A percentile compares a stretch with the other conserved stretches of the same genome.
Evolutionary conservation across 2,113 vertebrate genomes (phyloP).

Genomic region (Maccullochella peelii): DNA sequence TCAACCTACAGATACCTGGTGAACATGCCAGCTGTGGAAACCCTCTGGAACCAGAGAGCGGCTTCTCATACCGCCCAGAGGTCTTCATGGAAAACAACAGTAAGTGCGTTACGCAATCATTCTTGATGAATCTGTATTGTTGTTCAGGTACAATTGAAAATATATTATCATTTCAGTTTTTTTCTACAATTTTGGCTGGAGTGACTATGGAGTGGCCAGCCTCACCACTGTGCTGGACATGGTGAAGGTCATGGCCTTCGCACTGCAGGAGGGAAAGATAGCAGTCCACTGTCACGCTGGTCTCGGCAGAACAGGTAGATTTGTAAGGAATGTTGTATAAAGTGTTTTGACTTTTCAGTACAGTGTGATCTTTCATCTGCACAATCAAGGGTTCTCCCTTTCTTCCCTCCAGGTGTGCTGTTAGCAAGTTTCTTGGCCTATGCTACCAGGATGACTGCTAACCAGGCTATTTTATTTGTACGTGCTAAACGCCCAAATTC

Average conservation of each 20-base stretch:
- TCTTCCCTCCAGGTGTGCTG: conserved; percentile 87
- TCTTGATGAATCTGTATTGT: not conserved
- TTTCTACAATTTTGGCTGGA: conserved; percentile 97
- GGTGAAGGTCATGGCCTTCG: conserved; percentile 95
- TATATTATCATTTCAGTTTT: conserved; percentile 87
- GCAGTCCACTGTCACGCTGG: conserved; percentile 95
- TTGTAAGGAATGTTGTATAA: not conserved
- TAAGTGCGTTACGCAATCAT: conserved; percentile 78
- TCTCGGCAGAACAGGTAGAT: conserved; percentile 93
- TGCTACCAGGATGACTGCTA: conserved; percentile 92
- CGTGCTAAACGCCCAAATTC: conserved; percentile 93
- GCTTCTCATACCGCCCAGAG: conserved; percentile 94
- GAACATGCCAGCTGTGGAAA: conserved; percentile 95
- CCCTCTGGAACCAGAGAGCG: conserved; percentile 91
- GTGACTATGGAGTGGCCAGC: conserved; percentile 93
- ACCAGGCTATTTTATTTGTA: conserved; percentile 93
- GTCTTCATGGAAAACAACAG: conserved; percentile 95
- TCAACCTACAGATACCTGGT: conserved; percentile 95
- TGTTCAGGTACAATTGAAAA: not conserved
- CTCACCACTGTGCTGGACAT: conserved; percentile 92
- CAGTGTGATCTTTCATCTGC: not conserved
- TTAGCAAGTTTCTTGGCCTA: conserved; percentile 95
- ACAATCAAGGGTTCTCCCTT: not conserved
- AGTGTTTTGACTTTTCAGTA: not conserved
- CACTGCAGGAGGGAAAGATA: conserved; percentile 92